A percentile compares a stretch with the other conserved stretches of the same genome.
These are phyloP conservation scores for Acrossocheilus fasciatus DNA, from an alignment of 2,797 vertebrate genomes.

Conservation along the genomic window DNA sequence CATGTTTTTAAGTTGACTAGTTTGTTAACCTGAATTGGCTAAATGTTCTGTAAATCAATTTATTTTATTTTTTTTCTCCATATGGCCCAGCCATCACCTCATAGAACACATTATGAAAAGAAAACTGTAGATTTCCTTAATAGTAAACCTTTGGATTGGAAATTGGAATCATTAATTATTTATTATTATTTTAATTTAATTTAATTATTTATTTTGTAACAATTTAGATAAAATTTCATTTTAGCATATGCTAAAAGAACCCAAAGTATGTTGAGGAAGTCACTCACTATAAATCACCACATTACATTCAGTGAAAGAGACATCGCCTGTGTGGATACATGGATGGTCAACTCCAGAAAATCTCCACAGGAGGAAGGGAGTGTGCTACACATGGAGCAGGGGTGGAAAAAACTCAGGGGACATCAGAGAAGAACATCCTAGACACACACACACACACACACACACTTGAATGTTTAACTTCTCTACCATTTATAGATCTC, in stretches of 20 bases:
- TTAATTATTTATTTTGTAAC: background rate
- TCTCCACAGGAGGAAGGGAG: slow-evolving; percentile 62
- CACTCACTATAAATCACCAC: slow-evolving; percentile 35
- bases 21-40: too few species aligned
- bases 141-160: background rate
- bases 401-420: slow-evolving; percentile 37
- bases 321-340: slow-evolving; percentile 13
- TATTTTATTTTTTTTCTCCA: too few species aligned
- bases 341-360: slow-evolving; percentile 29
- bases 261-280: slow-evolving; percentile 17
- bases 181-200: background rate
- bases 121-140: slow-evolving; percentile 5
- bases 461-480: slow-evolving; percentile 13
- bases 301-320: slow-evolving; percentile 50
- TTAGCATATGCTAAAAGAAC: background rate
- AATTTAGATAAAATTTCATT: background rate
- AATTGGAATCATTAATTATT: background rate
- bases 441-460: background rate
- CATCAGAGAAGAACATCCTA: slow-evolving; percentile 4
- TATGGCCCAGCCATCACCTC: background rate
- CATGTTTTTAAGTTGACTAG: too few species aligned
- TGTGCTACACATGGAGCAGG: slow-evolving; percentile 53
- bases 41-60: too few species aligned
- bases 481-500: background rate
- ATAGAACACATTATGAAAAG: background rate